Percentiles rank a stretch among this genome's conserved stretches.
phyloP scores from a whole-genome alignment of 2,797 vertebrate species.

The Triplophysa yarkandensis region DNA sequence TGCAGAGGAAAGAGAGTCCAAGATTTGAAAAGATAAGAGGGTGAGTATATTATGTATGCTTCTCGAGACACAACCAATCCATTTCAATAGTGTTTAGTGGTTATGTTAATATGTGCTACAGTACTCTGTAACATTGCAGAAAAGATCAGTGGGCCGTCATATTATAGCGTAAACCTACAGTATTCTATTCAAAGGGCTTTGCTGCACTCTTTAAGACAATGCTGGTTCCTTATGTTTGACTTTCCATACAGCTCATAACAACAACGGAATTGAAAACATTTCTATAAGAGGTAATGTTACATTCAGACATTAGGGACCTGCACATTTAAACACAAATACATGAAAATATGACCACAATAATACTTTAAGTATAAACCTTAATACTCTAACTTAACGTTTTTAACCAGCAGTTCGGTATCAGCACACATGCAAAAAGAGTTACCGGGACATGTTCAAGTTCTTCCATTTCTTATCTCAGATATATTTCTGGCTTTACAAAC shows the following conservation, averaged over 20 bases:
- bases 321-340: background rate
- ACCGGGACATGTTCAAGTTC: background rate
- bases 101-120: no score
- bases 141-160: background rate
- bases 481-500: conserved; percentile 3
- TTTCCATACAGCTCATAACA: background rate
- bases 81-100: no score
- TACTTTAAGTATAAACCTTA: background rate
- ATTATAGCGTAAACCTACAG: background rate
- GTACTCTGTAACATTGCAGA: background rate
- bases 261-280: background rate
- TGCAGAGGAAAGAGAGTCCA: no score
- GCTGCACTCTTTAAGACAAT: background rate
- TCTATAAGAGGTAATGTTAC: background rate
- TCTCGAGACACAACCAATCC: no score
- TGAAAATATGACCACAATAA: background rate
- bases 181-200: background rate
- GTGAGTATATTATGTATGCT: no score
- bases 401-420: background rate
- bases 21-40: no score
- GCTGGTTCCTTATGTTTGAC: conserved; percentile 1
- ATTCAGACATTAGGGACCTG: background rate
- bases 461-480: background rate
- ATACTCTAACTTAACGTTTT: background rate
- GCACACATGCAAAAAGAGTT: background rate